Percentiles rank a stretch among this genome's conserved stretches.
phyloP scores from a whole-genome alignment of 2,888 invertebrate species.

The Blera fallax region DNA sequence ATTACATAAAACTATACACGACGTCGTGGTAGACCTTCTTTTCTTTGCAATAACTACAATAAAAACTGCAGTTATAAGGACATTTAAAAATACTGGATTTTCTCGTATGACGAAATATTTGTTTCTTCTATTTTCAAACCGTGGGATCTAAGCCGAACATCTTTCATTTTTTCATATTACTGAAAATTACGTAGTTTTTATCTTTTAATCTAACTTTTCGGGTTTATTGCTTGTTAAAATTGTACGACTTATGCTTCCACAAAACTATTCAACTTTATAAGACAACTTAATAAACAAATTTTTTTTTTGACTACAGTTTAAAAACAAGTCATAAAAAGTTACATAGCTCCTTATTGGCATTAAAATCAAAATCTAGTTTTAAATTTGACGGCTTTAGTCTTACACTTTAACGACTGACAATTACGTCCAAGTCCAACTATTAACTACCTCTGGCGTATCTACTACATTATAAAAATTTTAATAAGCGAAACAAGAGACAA shows the following conservation, averaged over 20 bases:
- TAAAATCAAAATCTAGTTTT: constrained; percentile 3
- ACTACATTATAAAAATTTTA: background rate
- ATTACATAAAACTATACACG: no score
- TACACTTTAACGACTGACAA: background rate
- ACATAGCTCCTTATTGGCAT: background rate
- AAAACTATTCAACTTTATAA: constrained; percentile 3
- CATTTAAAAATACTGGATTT: no score
- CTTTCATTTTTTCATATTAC: no score
- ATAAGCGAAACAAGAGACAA: background rate
- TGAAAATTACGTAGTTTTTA: no score
- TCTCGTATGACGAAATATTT: no score
- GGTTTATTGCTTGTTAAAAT: background rate
- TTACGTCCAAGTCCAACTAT: background rate
- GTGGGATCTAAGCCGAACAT: no score
- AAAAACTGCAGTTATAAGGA: no score
- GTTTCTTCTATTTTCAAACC: background rate
- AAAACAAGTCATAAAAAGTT: background rate
- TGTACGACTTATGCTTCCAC: background rate
- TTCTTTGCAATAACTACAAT: no score
- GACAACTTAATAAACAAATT: background rate
- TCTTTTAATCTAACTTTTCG: no score
- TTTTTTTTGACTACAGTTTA: background rate
- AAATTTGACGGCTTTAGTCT: background rate
- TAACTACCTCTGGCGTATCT: background rate
- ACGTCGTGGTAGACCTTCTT: no score